Base-by-base conservation (phyloP, 2,797 vertebrate species). In the Scolopax bukidnonensis region DNA sequence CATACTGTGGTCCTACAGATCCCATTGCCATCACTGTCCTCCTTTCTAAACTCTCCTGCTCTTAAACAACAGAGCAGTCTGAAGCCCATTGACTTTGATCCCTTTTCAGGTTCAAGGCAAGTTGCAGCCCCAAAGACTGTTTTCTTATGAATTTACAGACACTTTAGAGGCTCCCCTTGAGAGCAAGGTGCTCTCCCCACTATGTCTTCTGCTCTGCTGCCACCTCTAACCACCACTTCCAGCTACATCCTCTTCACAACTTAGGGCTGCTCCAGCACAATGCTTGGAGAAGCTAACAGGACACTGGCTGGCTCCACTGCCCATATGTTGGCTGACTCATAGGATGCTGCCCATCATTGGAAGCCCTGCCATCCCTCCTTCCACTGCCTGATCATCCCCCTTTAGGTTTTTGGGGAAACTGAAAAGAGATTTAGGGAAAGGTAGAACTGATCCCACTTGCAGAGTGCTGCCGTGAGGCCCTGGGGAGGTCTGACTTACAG, bases 271-370 rank as follows among this genome's bases (percentile, higher is more conserved):
- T 77, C 19, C 64, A 67, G 64, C 15, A 53, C 12, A 65, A 16
- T 5, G 45, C 69, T 56, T 1, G 2, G 45, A 83, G 36, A 84
- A 78, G 33, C 12, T 45, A 68, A 16, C 6, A 67, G 51, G 48
- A 43, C 77, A 36, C 12, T 5, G 23, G 5, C 17, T 57, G 28
- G 19, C 30, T 86, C 60, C 1, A 10, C 32, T 74, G 40, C 25
- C 11, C 25, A 11, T 11, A 1, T 28, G n/a, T 10, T 71, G 21
- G 23, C 10, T 5, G 2, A 60, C 47, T n/a, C 24, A 61, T 2
- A 47, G n/a, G 15, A 84, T 0, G 0, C 12, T 11, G 33, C 6
- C 13, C 7, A 28, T n/a, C n/a, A n/a, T 33, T 59, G 27, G 24
- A 93, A 87, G 36, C 13, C 12, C 17, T 1, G 4, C 20, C 6